phyloP scores from a whole-genome alignment of 2,797 vertebrate genomes.

The Pempheris klunzingeri region DNA sequence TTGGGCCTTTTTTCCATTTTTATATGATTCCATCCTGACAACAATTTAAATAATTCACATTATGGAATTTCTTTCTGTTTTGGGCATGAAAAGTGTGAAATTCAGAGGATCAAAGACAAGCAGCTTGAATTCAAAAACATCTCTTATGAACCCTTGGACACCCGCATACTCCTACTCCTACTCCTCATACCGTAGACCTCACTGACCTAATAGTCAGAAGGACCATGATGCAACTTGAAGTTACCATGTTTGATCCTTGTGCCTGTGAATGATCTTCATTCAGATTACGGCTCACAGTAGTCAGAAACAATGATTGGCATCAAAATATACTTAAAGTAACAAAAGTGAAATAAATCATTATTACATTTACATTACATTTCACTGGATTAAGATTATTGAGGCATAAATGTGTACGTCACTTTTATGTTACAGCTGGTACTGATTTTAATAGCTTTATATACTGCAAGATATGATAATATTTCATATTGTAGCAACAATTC shows the following conservation, averaged over 20 bases:
- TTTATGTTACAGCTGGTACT: no score
- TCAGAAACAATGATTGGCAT: slow-evolving; percentile 64
- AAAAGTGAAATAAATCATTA: no score
- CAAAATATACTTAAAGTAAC: no score
- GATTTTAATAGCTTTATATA: no score
- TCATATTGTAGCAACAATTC: no score
- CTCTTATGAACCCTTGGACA: background rate
- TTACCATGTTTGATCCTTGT: background rate
- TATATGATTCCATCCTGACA: no score
- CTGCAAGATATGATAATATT: no score
- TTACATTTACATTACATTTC: no score
- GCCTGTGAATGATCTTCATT: background rate
- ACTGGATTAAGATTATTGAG: no score
- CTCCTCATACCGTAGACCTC: background rate
- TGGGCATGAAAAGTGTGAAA: background rate
- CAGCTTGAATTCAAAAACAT: background rate
- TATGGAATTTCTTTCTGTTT: background rate
- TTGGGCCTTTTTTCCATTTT: background rate
- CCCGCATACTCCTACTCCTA: background rate
- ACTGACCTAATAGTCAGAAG: background rate
- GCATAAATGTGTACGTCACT: no score
- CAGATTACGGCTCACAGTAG: no score
- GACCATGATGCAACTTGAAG: background rate
- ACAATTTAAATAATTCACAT: background rate
- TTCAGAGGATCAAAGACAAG: background rate